These are phyloP conservation scores for Encarsia formosa DNA, from an alignment of 2,888 invertebrate species.

Conservation along the genomic window DNA sequence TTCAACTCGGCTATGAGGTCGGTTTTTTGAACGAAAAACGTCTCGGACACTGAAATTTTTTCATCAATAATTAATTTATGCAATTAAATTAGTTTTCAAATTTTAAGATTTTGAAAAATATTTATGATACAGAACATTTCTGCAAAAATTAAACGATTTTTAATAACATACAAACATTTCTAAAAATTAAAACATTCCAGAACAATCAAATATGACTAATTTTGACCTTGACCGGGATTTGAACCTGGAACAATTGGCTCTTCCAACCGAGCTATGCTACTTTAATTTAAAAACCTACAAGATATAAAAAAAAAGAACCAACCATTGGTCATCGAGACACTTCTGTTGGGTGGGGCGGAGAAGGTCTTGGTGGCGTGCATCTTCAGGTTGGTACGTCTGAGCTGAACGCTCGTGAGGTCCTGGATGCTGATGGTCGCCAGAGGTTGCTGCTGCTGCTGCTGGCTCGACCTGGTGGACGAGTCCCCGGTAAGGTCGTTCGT, in stretches of 20 bases:
- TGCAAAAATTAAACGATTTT: neutral
- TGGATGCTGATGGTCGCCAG: conserved; percentile 84
- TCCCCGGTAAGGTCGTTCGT: conserved; percentile 40
- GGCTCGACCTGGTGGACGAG: conserved; percentile 46
- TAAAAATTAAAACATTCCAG: conserved; percentile 3
- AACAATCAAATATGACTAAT: no score
- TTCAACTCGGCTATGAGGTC: conserved; percentile 90
- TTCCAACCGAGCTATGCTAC: no score
- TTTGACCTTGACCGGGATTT: no score
- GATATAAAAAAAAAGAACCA: conserved; percentile 13
- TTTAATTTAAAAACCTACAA: no score
- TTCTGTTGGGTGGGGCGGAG: conserved; percentile 74
- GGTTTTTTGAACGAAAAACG: conserved; percentile 72
- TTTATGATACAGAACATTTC: no score
- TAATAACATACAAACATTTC: neutral
- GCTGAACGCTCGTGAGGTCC: conserved; percentile 78
- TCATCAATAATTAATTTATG: no score
- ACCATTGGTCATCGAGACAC: conserved; percentile 63
- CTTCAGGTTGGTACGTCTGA: conserved; percentile 67
- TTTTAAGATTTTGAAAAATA: no score
- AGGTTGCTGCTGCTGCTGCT: conserved; percentile 61
- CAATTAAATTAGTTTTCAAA: no score
- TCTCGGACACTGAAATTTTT: conserved; percentile 60
- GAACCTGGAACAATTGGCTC: no score
- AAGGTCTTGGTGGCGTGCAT: conserved; percentile 75